A percentile compares a stretch with the other conserved stretches of the same genome.
These are phyloP conservation scores for Prionailurus bengalensis DNA, from an alignment of 2,113 vertebrate genomes.

Conservation along the genomic window DNA sequence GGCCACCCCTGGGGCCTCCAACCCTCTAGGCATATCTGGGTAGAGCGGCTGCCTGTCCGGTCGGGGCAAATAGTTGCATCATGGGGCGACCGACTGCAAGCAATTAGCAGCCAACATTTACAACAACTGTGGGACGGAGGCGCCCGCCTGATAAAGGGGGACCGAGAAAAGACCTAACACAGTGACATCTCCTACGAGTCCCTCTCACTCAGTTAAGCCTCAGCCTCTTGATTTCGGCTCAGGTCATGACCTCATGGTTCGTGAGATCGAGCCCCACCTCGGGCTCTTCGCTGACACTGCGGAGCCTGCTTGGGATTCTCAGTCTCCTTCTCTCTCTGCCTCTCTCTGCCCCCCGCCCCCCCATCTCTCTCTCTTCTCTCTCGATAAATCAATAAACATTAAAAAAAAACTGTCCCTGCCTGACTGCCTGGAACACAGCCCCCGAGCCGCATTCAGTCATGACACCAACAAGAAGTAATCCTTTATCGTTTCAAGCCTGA, in stretches of 20 bases:
- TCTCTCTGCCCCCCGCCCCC: too few relatives aligned
- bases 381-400: too few relatives aligned
- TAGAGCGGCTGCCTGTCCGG: not conserved
- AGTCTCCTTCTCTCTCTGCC: too few relatives aligned
- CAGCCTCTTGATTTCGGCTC: too few relatives aligned
- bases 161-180: not conserved
- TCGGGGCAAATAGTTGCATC: constrained; percentile 23
- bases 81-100: not conserved
- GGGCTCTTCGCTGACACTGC: too few relatives aligned
- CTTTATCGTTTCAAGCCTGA: not conserved
- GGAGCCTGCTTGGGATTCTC: too few relatives aligned
- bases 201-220: not conserved
- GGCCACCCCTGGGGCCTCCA: not conserved
- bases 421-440: not conserved
- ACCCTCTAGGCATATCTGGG: not conserved
- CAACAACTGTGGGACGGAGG: not conserved
- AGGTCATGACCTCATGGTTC: too few relatives aligned
- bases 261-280: too few relatives aligned
- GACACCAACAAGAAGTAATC: not conserved
- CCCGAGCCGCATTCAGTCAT: not conserved
- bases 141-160: not conserved
- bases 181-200: not conserved
- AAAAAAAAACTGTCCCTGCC: not conserved
- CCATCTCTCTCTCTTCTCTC: too few relatives aligned
- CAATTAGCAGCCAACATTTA: not conserved